Evolutionary conservation across 2,888 invertebrate species (phyloP).

Genomic region (Drosophila cognata): DNA sequence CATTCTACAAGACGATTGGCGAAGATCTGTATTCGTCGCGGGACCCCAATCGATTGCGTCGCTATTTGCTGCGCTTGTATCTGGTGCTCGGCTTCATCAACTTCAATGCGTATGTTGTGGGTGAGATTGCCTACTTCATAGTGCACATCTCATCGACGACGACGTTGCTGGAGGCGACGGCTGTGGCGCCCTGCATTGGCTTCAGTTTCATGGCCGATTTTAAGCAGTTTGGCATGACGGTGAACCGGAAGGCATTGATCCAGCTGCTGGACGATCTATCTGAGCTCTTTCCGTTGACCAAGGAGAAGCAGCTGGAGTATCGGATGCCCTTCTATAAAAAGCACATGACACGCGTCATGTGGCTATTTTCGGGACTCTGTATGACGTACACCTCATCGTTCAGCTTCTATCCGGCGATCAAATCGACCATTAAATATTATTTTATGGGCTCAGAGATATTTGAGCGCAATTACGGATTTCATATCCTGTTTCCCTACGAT

Average conservation of each 20-base stretch:
- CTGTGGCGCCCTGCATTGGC: slow-evolving; percentile 77
- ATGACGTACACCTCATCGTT: slow-evolving; percentile 76
- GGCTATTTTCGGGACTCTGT: slow-evolving; percentile 66
- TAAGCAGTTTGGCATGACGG: slow-evolving; percentile 71
- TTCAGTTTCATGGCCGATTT: slow-evolving; percentile 73
- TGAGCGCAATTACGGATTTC: slow-evolving; percentile 68
- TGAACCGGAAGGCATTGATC: slow-evolving; percentile 48
- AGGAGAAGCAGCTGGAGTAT: slow-evolving; percentile 50
- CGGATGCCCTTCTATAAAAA: slow-evolving; percentile 51
- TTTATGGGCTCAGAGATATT: slow-evolving; percentile 66
- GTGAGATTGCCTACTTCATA: slow-evolving; percentile 75
- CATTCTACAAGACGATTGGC: slow-evolving; percentile 77
- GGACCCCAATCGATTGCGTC: slow-evolving; percentile 50
- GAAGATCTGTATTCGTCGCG: slow-evolving; percentile 73
- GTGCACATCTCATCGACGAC: slow-evolving; percentile 68
- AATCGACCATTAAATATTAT: slow-evolving; percentile 61
- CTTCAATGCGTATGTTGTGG: slow-evolving; percentile 70
- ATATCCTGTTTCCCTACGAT: slow-evolving; percentile 66
- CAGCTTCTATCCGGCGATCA: slow-evolving; percentile 75
- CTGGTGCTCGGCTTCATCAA: slow-evolving; percentile 68
- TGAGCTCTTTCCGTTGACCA: slow-evolving; percentile 64
- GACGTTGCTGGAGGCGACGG: slow-evolving; percentile 78
- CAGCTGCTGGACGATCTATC: slow-evolving; percentile 64
- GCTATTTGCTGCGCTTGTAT: slow-evolving; percentile 60
- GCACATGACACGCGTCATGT: slow-evolving; percentile 67